Percentiles rank a stretch among this genome's conserved stretches.
phyloP scores from a whole-genome alignment of 2,888 invertebrate species.

The Drosophila colorata region DNA sequence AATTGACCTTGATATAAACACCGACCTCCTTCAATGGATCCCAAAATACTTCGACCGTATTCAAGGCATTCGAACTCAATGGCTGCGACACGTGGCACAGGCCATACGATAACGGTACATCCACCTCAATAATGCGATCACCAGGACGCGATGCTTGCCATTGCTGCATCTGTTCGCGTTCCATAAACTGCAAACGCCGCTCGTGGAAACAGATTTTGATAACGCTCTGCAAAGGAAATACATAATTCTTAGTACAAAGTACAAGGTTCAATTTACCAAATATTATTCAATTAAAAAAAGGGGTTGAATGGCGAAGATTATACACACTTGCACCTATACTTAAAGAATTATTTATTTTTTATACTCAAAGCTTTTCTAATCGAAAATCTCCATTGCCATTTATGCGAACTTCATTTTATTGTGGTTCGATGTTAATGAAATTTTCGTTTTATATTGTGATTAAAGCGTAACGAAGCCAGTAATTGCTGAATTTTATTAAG shows the following conservation, averaged over 20 bases:
- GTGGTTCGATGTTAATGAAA: too few species aligned
- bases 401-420: too few species aligned
- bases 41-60: slow-evolving; percentile 96
- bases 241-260: neutral
- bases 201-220: slow-evolving; percentile 98
- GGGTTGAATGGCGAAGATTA: too few species aligned
- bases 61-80: slow-evolving; percentile 88
- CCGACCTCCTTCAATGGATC: slow-evolving; percentile 98
- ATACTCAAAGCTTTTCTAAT: too few species aligned
- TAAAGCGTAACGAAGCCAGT: too few species aligned
- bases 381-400: too few species aligned
- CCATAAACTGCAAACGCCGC: slow-evolving; percentile 97
- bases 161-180: slow-evolving; percentile 95
- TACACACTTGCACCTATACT: too few species aligned
- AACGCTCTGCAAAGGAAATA: slow-evolving; percentile 87
- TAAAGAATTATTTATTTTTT: too few species aligned
- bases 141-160: slow-evolving; percentile 96
- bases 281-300: neutral
- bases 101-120: slow-evolving; percentile 97
- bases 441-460: too few species aligned
- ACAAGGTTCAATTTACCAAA: slow-evolving; percentile 32
- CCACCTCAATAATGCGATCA: slow-evolving; percentile 96
- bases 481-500: too few species aligned
- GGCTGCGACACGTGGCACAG: slow-evolving; percentile 93
- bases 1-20: slow-evolving; percentile 97